These are phyloP conservation scores for Trogon surrucura DNA, from an alignment of 2,113 vertebrate species.

Conservation along the genomic window DNA sequence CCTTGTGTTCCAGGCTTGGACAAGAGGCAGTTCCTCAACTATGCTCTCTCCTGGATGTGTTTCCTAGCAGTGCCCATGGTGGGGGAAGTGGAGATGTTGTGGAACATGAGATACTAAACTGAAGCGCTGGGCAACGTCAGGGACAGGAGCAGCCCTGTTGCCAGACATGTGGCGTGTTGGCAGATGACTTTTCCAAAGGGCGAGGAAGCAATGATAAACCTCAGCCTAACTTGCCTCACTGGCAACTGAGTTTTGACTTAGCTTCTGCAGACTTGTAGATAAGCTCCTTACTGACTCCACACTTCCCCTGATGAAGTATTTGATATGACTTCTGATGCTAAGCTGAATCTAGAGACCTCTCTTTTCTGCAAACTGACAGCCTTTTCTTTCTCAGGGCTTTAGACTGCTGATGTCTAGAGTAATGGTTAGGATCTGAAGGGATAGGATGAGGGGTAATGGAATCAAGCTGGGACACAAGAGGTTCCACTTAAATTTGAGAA, in stretches of 20 bases:
- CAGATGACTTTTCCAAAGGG: not conserved
- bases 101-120: not conserved
- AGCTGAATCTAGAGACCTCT: not conserved
- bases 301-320: slow-evolving; percentile 19
- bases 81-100: not conserved
- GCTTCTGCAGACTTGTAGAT: slow-evolving; percentile 24
- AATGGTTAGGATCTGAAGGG: slow-evolving; percentile 4
- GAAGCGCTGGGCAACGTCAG: not conserved
- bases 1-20: not conserved
- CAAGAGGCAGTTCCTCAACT: not conserved
- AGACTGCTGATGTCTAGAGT: slow-evolving; percentile 1
- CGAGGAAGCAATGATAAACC: not conserved
- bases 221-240: not conserved
- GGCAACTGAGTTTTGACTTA: slow-evolving; percentile 13
- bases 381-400: slow-evolving; percentile 27
- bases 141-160: not conserved
- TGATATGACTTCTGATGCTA: slow-evolving; percentile 19
- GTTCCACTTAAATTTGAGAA: too few species aligned
- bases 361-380: slow-evolving; percentile 1
- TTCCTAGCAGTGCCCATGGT: not conserved
- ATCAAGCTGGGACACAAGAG: too few species aligned
- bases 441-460: too few species aligned
- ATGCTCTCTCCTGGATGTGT: not conserved
- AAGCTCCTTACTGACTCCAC: not conserved
- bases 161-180: rapidly evolving